phyloP scores from a whole-genome alignment of 30 jellyfish, hydroid and myxozoan species.

The Turritopsis rubra region DNA sequence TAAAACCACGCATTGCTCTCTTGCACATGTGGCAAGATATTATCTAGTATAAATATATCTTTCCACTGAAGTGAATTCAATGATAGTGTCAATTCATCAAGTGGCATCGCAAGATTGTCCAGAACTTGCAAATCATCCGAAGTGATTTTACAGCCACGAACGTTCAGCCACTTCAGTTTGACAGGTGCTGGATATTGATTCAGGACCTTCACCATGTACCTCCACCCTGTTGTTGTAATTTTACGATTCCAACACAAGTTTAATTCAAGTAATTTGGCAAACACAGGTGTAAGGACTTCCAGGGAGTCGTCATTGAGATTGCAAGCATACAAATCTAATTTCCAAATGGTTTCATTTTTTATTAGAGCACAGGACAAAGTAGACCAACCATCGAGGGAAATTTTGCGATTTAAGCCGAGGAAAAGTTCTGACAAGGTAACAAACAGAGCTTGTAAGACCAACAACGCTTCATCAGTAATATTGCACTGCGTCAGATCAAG shows the following conservation, averaged over 20 bases:
- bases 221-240: neutral
- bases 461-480: neutral
- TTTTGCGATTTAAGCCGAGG: neutral
- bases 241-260: neutral
- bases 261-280: neutral
- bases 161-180: neutral
- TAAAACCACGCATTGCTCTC: neutral
- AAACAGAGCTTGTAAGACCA: neutral
- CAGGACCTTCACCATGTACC: neutral
- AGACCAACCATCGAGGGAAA: conserved; percentile 1
- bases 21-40: neutral
- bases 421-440: neutral
- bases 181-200: neutral
- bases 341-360: neutral
- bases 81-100: neutral
- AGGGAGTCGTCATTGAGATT: neutral
- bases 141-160: conserved; percentile 6
- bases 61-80: neutral
- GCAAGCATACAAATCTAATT: neutral
- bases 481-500: neutral
- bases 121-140: neutral
- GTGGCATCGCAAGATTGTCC: neutral
- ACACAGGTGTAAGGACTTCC: neutral
- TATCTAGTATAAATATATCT: neutral
- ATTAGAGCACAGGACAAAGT: neutral